Conservation (phyloP, 2,797 vertebrate species). For the Borostomias antarcticus region DNA sequence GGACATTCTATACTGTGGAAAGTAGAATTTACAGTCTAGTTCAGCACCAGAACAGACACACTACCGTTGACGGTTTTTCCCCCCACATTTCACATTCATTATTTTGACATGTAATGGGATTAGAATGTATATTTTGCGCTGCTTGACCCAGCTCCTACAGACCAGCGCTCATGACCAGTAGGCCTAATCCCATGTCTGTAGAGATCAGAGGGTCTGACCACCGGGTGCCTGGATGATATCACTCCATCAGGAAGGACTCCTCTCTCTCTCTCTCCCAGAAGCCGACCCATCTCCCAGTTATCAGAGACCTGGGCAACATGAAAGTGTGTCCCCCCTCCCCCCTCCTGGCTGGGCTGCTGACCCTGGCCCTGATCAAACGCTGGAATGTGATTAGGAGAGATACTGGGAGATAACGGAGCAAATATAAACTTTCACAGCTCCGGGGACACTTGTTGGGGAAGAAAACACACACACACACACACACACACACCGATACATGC, state of each 20-base stretch:
- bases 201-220: not conserved
- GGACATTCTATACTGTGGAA: not conserved
- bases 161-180: too few species aligned
- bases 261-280: slow-evolving; percentile 15
- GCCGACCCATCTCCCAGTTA: not conserved
- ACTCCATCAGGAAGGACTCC: slow-evolving; percentile 1
- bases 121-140: too few species aligned
- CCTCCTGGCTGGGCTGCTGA: slow-evolving; percentile 15
- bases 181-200: not conserved
- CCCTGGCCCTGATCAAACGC: slow-evolving; percentile 5
- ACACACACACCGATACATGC: not conserved
- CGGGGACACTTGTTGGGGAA: not conserved
- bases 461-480: too few species aligned
- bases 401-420: slow-evolving; percentile 10
- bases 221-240: not conserved
- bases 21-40: not conserved
- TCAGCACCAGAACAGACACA: not conserved
- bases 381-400: slow-evolving; percentile 8
- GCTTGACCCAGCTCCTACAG: too few species aligned
- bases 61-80: not conserved
- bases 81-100: too few species aligned
- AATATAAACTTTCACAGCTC: slow-evolving; percentile 28
- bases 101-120: too few species aligned
- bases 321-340: slow-evolving; percentile 29
- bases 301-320: slow-evolving; percentile 34